Evolutionary conservation across 2,113 vertebrate genomes (phyloP).

Genomic region (Dascyllus trimaculatus): DNA sequence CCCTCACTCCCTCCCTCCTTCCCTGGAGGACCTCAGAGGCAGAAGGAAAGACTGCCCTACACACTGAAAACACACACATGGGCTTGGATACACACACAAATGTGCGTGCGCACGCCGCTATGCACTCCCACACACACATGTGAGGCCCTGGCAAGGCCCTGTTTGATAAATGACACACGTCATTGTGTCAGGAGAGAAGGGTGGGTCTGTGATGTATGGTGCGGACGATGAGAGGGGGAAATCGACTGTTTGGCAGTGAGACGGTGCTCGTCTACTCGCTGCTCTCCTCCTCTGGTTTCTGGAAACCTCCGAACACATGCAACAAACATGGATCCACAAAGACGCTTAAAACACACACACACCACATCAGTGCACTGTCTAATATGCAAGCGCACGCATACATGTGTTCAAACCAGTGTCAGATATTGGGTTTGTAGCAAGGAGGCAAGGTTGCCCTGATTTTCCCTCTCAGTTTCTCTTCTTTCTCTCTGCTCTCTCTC

Average conservation of each 20-base stretch:
- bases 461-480: slow-evolving; percentile 35
- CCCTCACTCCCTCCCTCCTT: slow-evolving; percentile 50
- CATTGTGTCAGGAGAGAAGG: slow-evolving; percentile 98
- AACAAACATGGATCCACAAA: background rate
- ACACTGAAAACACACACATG: slow-evolving; percentile 64
- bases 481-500: slow-evolving; percentile 28
- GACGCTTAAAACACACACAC: slow-evolving; percentile 6
- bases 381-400: background rate
- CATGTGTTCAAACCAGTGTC: background rate
- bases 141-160: slow-evolving; percentile 88
- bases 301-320: slow-evolving; percentile 35
- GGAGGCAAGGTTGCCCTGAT: slow-evolving; percentile 15
- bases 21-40: slow-evolving; percentile 69
- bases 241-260: slow-evolving; percentile 97
- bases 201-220: slow-evolving; percentile 98
- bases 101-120: slow-evolving; percentile 46
- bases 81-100: slow-evolving; percentile 60
- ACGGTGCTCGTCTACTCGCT: slow-evolving; percentile 70
- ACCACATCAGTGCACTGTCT: slow-evolving; percentile 12
- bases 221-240: slow-evolving; percentile 96
- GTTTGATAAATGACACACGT: slow-evolving; percentile 99
- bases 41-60: slow-evolving; percentile 72
- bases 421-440: slow-evolving; percentile 7
- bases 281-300: slow-evolving; percentile 56
- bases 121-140: slow-evolving; percentile 50